Evolutionary conservation across 1,140 invertebrate species (phyloP).

Genomic region (Drosophila dunni): DNA sequence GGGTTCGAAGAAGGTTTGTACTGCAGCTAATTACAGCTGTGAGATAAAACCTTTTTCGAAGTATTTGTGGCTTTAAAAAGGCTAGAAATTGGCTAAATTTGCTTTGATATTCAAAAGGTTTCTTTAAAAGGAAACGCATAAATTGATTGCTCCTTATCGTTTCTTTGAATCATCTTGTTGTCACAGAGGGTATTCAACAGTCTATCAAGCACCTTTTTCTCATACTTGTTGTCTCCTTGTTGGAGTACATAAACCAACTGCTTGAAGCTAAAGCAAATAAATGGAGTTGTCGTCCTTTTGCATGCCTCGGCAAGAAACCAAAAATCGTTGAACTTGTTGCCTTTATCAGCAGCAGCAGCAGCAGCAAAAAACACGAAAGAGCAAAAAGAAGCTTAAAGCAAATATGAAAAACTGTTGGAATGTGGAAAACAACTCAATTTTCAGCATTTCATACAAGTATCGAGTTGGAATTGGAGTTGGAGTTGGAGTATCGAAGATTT

Average conservation of each 20-base stretch:
- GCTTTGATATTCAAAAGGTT: too few species aligned
- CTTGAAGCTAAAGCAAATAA: conserved; percentile 54
- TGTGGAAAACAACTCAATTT: conserved; percentile 51
- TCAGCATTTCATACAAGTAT: conserved; percentile 19
- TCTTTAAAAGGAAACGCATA: too few species aligned
- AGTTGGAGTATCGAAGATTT: background rate
- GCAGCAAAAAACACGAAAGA: too few species aligned
- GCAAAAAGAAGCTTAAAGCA: background rate
- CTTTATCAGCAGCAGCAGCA: conserved; percentile 20
- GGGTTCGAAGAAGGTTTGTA: background rate
- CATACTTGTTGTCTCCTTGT: conserved; percentile 20
- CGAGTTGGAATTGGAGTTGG: background rate
- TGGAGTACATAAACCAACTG: conserved; percentile 59
- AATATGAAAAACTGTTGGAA: conserved; percentile 37
- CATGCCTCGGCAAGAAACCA: conserved; percentile 50
- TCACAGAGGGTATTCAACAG: conserved; percentile 10
- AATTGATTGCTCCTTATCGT: background rate
- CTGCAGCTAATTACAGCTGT: background rate
- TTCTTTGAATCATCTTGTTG: background rate
- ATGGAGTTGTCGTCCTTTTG: conserved; percentile 70
- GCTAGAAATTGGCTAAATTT: too few species aligned
- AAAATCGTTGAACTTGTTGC: conserved; percentile 25
- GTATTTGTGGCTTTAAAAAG: too few species aligned
- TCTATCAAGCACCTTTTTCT: background rate
- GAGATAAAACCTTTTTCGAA: background rate